Percentiles rank a stretch among this genome's conserved stretches.
Evolutionary conservation across 2,888 invertebrate genomes (phyloP).

Genomic region (Caenorhabditis zanzibari): DNA sequence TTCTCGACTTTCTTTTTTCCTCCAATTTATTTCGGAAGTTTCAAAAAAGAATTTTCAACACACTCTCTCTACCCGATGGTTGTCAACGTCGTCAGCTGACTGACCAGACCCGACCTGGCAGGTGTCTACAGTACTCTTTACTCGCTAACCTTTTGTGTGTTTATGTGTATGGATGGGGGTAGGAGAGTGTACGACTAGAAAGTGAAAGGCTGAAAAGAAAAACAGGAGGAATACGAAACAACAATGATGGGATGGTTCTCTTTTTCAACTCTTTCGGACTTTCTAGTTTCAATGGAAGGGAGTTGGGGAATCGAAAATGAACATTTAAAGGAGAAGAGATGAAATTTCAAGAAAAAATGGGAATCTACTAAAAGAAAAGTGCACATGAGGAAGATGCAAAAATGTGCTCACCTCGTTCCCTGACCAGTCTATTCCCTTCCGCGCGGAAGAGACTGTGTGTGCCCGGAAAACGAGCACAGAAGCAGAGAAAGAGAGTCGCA

Average conservation of each 20-base stretch:
- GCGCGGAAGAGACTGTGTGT: slow-evolving; percentile 54
- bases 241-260: slow-evolving; percentile 23
- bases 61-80: slow-evolving; percentile 3
- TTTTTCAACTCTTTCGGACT: not conserved
- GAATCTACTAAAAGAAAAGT: slow-evolving; percentile 19
- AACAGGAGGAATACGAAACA: slow-evolving; percentile 34
- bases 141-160: slow-evolving; percentile 58
- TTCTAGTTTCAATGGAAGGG: not conserved
- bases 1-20: slow-evolving; percentile 47
- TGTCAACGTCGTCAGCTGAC: slow-evolving; percentile 55
- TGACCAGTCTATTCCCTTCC: slow-evolving; percentile 55
- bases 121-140: slow-evolving; percentile 51
- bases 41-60: slow-evolving; percentile 16
- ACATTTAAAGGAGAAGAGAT: not conserved
- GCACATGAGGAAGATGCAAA: slow-evolving; percentile 39
- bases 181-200: slow-evolving; percentile 38
- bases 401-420: slow-evolving; percentile 30
- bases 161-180: slow-evolving; percentile 22
- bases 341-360: slow-evolving; percentile 10
- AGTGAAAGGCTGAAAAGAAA: slow-evolving; percentile 59
- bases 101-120: slow-evolving; percentile 26
- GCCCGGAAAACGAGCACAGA: slow-evolving; percentile 52
- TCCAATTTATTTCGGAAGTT: slow-evolving; percentile 10
- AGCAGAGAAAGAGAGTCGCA: slow-evolving; percentile 33
- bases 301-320: not conserved